A percentile compares a stretch with the other conserved stretches of the same genome.
Conservation (phyloP, 2,888 invertebrate genomes). For the Synergus itoensis region DNA sequence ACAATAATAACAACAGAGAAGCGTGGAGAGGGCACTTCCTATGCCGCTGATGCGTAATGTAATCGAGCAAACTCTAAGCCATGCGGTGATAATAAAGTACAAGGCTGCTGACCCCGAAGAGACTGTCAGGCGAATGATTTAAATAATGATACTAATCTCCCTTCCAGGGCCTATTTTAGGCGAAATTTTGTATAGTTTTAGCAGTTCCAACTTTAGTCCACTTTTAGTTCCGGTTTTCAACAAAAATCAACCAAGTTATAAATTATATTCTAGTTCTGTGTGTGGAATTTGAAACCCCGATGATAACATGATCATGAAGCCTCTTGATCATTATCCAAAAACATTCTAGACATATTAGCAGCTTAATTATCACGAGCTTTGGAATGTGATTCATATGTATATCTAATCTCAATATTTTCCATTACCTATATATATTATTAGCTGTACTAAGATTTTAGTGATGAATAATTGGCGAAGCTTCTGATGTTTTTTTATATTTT, state of each 20-base stretch:
- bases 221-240: too few relatives aligned
- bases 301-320: background rate
- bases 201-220: too few relatives aligned
- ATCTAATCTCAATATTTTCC: background rate
- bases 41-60: background rate
- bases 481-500: too few relatives aligned
- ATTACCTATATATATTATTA: background rate
- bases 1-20: conserved; percentile 5
- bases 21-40: background rate
- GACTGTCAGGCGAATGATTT: background rate
- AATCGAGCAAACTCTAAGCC: conserved; percentile 19
- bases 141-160: background rate
- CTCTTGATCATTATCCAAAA: background rate
- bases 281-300: too few relatives aligned
- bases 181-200: too few relatives aligned
- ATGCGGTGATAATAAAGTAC: conserved; percentile 61
- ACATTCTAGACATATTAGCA: background rate
- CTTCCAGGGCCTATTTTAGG: too few relatives aligned
- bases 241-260: too few relatives aligned
- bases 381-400: background rate
- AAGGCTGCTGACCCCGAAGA: conserved; percentile 63
- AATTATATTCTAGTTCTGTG: too few relatives aligned
- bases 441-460: background rate
- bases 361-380: background rate
- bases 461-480: background rate